A percentile compares a stretch with the other conserved stretches of the same genome.
Evolutionary conservation across 2,888 invertebrate species (phyloP).

Genomic region (Drosophila demipolita): DNA sequence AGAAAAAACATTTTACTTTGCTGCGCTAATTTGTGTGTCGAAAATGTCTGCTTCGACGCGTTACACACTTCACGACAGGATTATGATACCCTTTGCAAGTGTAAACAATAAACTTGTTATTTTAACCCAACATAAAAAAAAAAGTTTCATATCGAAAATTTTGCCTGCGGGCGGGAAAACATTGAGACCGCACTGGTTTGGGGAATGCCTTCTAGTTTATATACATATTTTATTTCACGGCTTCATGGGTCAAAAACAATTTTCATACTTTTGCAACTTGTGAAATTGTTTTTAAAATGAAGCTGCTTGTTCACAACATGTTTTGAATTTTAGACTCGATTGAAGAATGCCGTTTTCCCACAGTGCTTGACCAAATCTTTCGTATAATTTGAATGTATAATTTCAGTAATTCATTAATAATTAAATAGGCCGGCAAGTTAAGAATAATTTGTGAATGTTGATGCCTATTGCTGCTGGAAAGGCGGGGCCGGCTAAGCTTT

Average conservation of each 20-base stretch:
- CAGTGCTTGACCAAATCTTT: background rate
- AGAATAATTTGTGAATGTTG: slow-evolving; percentile 1
- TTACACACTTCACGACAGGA: background rate
- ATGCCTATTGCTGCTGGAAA: slow-evolving; percentile 19
- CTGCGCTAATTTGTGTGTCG: background rate
- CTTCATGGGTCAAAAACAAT: background rate
- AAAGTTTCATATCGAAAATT: background rate
- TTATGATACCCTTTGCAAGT: background rate
- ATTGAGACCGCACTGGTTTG: background rate
- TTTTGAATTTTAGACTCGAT: background rate
- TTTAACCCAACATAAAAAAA: background rate
- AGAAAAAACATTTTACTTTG: background rate
- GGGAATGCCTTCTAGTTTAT: background rate
- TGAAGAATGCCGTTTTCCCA: background rate
- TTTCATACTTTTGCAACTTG: background rate
- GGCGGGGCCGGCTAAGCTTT: slow-evolving; percentile 27
- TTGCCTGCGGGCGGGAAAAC: background rate
- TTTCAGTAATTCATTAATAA: slow-evolving; percentile 17
- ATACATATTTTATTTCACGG: background rate
- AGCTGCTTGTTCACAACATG: background rate
- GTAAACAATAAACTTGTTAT: background rate
- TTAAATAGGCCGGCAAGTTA: background rate
- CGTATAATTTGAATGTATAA: slow-evolving; percentile 1
- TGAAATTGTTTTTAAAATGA: background rate
- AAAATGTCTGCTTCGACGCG: background rate